phyloP scores from a whole-genome alignment of 1,140 invertebrate species.

The Drosophila mauritiana region DNA sequence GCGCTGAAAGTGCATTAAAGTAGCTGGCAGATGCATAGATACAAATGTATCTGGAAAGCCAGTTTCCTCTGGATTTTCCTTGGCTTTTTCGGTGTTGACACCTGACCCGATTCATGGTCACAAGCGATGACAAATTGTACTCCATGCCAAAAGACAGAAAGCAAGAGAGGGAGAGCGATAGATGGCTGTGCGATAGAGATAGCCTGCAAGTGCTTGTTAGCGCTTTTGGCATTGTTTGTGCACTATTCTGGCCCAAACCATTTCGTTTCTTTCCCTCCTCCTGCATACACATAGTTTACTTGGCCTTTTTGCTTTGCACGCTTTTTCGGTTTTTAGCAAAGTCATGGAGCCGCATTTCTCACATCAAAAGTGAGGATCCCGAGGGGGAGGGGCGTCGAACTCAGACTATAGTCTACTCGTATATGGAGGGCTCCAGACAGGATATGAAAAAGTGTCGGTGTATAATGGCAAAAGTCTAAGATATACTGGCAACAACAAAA shows the following conservation, averaged over 20 bases:
- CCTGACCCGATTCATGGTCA: slow-evolving; percentile 76
- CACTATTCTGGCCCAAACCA: slow-evolving; percentile 29
- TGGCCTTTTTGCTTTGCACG: slow-evolving; percentile 67
- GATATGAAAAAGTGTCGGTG: slow-evolving; percentile 81
- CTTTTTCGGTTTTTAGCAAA: slow-evolving; percentile 78
- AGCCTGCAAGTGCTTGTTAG: slow-evolving; percentile 54
- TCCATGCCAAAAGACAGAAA: slow-evolving; percentile 7
- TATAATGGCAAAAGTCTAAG: slow-evolving; percentile 67
- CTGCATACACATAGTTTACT: slow-evolving; percentile 63
- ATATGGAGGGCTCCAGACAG: slow-evolving; percentile 58
- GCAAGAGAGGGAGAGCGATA: background rate
- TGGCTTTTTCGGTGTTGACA: slow-evolving; percentile 50
- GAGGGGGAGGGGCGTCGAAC: slow-evolving; percentile 33
- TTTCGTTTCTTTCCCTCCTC: background rate
- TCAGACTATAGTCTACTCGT: slow-evolving; percentile 45
- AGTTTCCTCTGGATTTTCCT: slow-evolving; percentile 27
- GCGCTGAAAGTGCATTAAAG: slow-evolving; percentile 81
- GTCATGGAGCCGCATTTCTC: slow-evolving; percentile 74
- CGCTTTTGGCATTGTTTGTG: slow-evolving; percentile 61
- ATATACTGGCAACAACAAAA: slow-evolving; percentile 59
- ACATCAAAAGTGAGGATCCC: slow-evolving; percentile 34
- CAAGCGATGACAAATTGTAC: slow-evolving; percentile 64
- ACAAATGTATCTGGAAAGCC: slow-evolving; percentile 39
- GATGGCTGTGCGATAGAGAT: background rate
- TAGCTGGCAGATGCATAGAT: slow-evolving; percentile 64